Evolutionary conservation across 2,888 invertebrate genomes (phyloP), one percentile per base, ranked within the genome.

Genomic region (Hirtodrosophila duncani): DNA sequence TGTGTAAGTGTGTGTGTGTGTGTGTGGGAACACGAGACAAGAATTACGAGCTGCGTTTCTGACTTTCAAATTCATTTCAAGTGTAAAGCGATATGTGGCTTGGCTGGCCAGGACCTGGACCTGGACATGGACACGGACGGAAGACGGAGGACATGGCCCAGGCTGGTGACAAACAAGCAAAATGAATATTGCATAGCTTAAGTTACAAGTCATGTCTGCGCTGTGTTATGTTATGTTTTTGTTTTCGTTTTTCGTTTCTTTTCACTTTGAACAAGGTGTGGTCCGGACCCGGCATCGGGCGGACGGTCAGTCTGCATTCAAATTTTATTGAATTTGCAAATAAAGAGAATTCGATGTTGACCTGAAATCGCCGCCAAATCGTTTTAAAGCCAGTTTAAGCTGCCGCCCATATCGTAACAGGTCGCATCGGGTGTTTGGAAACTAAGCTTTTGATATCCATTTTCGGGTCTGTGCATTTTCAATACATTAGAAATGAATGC

Each of bases 61-160:
- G 79, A 75, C 79, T 79, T 79, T 79, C 75, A 79, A 79, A 75
- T 75, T 77, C 72, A 67, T 69, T 75, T 75, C 67, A 79, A 72
- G 72, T 77, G 80, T 77, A 77, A 77, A 77, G 72, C 74, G 75
- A 79, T 75, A 79, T 71, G 77, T 58, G 66, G 75, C 65, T 55
- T 37, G 33, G 45, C 31, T 20, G 20, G 30, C 55, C 30, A 16
- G 30, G 42, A 42, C 3, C 23, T 21, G 21, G 14, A 26, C 13
- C 26, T 13, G 23, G n/a, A 5, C 0, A 9, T 10, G 1, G 1
- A 8, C 7, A 23, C 29, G 9, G 10, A 18, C 29, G 18, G 23
- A 23, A 31, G 27, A 18, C 29, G 23, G 46, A 58, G 55, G 67
- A 56, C 67, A 74, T 77, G 55, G 69, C 57, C 57, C 42, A 56